Base-by-base conservation (phyloP, 2,797 vertebrate genomes). In the Corythornis leucogaster region DNA sequence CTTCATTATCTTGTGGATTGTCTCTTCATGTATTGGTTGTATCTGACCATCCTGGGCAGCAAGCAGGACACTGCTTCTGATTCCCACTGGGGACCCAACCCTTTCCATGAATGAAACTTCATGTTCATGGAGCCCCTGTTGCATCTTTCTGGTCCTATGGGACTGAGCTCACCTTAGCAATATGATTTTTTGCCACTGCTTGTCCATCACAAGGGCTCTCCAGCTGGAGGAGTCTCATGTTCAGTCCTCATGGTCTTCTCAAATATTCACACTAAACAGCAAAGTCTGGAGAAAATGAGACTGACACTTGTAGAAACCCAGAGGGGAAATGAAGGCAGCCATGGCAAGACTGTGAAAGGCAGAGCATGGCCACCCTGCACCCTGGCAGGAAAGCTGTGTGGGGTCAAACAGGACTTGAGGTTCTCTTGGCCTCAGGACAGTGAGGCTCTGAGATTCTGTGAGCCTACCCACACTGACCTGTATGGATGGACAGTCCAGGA, bases 321-420 rank as follows among this genome's bases (percentile, higher is more conserved):
- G 45, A 63, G 20, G 48, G 31, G 3, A 33, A 45, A 53, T 21
- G 70, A 26, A n/a, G 24, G 18, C 21, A 57, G 46, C 12, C 7
- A 8, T 55, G 38, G 45, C 51, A n/a, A n/a, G n/a, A 50, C 21
- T 63, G 67, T 42, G 63, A 62, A 21, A 62, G 53, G 43, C 67
- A 68, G 28, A 38, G 54, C 9, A 5, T 2, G 45, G 61, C 18
- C 33, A 85, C 5, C 2, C 31, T 9, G 38, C 15, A 25, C 53
- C 31, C 67, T 61, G 64, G 35, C 59, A 87, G 38, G 8, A 62
- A 30, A 53, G 35, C 68, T 79, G 54, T 12, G 38, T 24, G 48
- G 43, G n/a, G 8, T 40, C 30, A 55, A 4, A 1, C 15, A 26
- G 25, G 14, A 11, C 0, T 1, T 17, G 51, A 67, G 22, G 30